Conservation (phyloP, 2,797 vertebrate species). For the Pantherophis alleghaniensis region DNA sequence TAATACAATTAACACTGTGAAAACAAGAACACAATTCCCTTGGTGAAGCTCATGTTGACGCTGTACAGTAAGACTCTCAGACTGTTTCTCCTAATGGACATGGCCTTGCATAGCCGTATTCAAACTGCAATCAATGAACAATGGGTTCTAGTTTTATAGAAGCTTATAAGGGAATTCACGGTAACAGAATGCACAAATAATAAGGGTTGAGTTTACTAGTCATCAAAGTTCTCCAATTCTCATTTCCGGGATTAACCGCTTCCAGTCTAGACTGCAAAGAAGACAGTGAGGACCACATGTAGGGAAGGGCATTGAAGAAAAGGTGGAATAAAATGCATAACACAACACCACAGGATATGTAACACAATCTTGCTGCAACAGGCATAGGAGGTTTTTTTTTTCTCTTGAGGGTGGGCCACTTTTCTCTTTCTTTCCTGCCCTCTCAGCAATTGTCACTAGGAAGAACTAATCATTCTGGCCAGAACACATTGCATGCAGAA, state of each 20-base stretch:
- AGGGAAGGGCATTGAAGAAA: not conserved
- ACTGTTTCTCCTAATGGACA: not conserved
- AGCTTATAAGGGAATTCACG: not conserved
- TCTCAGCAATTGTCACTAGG: not conserved
- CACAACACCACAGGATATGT: not conserved
- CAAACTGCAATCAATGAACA: not conserved
- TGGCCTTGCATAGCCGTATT: not conserved
- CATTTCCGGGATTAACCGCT: not conserved
- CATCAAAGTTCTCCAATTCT: not conserved
- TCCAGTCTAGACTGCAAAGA: not conserved
- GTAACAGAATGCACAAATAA: not conserved
- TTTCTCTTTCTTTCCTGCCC: not conserved
- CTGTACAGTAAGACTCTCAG: not conserved
- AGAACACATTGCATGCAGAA: not conserved
- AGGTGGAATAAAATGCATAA: not conserved
- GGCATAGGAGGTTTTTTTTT: not conserved
- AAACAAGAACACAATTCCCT: not conserved
- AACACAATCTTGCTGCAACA: not conserved
- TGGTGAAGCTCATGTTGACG: not conserved
- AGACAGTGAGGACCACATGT: not conserved
- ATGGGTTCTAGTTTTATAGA: not conserved
- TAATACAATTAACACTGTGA: not conserved
- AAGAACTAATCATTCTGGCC: not conserved
- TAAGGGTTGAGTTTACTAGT: not conserved
- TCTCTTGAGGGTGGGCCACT: not conserved